phyloP scores from a whole-genome alignment of 1,140 invertebrate species.

The Papilio xuthus region DNA sequence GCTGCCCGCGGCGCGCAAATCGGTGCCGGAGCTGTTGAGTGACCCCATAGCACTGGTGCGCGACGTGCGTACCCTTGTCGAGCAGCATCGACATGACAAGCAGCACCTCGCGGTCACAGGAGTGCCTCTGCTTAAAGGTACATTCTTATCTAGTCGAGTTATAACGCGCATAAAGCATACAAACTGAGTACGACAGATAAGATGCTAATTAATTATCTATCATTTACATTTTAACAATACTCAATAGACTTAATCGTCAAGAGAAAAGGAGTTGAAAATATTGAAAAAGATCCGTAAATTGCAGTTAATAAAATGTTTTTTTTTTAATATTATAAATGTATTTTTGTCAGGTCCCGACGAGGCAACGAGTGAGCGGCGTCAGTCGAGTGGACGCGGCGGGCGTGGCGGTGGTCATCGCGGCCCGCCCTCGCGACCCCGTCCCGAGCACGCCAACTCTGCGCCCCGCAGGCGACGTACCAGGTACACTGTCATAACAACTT shows the following conservation, averaged over 20 bases:
- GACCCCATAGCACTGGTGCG: conserved; percentile 95
- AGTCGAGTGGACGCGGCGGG: conserved; percentile 63
- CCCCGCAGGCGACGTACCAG: conserved; percentile 73
- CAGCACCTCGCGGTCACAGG: conserved; percentile 92
- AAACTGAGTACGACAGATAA: too few species aligned
- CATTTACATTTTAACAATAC: too few species aligned
- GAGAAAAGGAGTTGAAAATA: neutral
- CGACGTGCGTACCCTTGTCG: conserved; percentile 93
- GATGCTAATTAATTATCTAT: too few species aligned
- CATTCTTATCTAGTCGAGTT: too few species aligned
- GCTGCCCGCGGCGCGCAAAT: conserved; percentile 93
- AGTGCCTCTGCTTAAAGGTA: conserved; percentile 85
- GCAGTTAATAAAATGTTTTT: conserved; percentile 1
- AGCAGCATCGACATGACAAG: conserved; percentile 93
- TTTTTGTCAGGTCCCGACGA: conserved; percentile 69
- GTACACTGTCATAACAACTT: conserved; percentile 43
- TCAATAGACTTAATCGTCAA: too few species aligned
- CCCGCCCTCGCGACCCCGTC: conserved; percentile 55
- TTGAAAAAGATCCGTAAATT: neutral
- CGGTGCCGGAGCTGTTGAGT: conserved; percentile 94
- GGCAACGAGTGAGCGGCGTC: conserved; percentile 55
- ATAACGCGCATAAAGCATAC: too few species aligned
- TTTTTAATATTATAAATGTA: conserved; percentile 8
- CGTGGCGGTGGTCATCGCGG: conserved; percentile 60
- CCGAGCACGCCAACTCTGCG: conserved; percentile 70